These are phyloP conservation scores for Cataglyphis cursor DNA, from an alignment of 2,888 invertebrate genomes.

Conservation along the genomic window DNA sequence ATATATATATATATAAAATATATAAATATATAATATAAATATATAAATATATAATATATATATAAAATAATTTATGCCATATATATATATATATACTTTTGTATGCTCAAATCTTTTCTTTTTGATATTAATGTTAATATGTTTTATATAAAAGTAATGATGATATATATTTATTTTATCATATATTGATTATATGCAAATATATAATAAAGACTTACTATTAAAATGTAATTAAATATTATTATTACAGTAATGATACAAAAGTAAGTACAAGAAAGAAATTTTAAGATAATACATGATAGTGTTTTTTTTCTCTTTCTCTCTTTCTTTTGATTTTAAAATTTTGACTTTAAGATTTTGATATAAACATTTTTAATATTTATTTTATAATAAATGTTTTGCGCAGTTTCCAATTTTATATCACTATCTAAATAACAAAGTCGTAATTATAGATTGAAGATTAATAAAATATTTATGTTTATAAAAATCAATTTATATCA, in stretches of 20 bases:
- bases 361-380: no score
- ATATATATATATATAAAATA: no score
- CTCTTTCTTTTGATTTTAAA: no score
- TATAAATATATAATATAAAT: no score
- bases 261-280: no score
- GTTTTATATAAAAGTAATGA: not conserved
- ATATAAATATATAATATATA: no score
- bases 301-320: no score
- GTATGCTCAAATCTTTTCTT: not conserved
- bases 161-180: not conserved
- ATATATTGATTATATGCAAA: not conserved
- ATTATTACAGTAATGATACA: no score
- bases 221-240: not conserved
- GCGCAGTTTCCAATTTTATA: not conserved
- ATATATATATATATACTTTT: not conserved
- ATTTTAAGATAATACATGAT: no score
- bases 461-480: not conserved
- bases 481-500: not conserved
- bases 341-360: no score
- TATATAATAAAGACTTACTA: not conserved
- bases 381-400: not conserved
- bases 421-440: not conserved
- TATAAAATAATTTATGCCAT: no score
- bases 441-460: not conserved
- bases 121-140: not conserved